phyloP scores from a whole-genome alignment of 2,113 vertebrate species.

The Hypocryptadius cinnamomeus region DNA sequence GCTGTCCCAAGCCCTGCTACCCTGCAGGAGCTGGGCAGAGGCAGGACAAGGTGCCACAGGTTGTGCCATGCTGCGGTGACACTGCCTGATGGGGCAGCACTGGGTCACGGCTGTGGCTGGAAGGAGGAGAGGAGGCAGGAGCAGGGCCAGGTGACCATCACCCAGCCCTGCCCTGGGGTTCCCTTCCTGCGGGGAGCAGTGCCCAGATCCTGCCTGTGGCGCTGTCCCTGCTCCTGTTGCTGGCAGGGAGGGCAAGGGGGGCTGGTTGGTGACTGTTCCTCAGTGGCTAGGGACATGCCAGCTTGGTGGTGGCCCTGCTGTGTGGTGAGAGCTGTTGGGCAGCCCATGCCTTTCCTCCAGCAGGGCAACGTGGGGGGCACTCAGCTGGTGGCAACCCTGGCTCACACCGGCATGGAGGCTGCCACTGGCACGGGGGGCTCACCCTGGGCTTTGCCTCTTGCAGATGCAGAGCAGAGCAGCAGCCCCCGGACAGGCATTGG shows the following conservation, averaged over 20 bases:
- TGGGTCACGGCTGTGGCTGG: neutral
- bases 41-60: neutral
- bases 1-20: neutral
- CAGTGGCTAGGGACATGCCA: rapidly evolving
- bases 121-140: neutral
- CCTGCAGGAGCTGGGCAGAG: neutral
- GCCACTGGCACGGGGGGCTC: rapidly evolving
- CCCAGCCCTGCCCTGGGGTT: rapidly evolving
- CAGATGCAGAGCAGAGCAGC: conserved; percentile 88
- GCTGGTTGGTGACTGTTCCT: neutral
- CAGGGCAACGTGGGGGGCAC: rapidly evolving
- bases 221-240: rapidly evolving
- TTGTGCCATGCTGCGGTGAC: rapidly evolving
- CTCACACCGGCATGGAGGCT: rapidly evolving
- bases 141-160: neutral
- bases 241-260: rapidly evolving
- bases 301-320: neutral
- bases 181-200: neutral
- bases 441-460: neutral
- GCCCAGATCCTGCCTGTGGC: rapidly evolving
- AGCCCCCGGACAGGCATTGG: conserved; percentile 86
- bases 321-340: neutral
- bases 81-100: neutral
- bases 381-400: rapidly evolving
- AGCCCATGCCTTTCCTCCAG: neutral